A percentile compares a stretch with the other conserved stretches of the same genome.
phyloP scores from a whole-genome alignment of 1,140 invertebrate species.

The Atta colombica region DNA sequence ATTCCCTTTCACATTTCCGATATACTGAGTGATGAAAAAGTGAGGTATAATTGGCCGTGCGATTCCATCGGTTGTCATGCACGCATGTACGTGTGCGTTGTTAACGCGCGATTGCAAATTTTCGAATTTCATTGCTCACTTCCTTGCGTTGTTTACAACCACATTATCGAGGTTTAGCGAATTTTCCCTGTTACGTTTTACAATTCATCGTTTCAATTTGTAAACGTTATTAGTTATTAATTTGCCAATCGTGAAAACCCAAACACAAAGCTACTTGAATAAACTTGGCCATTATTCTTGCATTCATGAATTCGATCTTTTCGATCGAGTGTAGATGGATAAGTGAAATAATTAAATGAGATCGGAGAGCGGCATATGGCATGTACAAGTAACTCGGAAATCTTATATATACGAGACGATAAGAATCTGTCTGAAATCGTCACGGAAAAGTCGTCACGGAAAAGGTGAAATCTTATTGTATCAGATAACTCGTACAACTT shows the following conservation, averaged over 20 bases:
- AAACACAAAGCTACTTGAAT: background rate
- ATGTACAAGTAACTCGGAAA: background rate
- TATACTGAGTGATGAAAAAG: background rate
- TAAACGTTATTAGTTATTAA: background rate
- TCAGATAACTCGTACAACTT: conserved; percentile 25
- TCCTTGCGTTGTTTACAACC: conserved; percentile 11
- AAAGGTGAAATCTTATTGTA: conserved; percentile 41
- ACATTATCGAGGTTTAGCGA: background rate
- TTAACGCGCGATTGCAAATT: conserved; percentile 10
- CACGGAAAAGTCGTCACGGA: background rate
- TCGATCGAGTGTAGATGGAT: background rate
- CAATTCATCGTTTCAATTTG: background rate
- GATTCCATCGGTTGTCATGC: background rate
- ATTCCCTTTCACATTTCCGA: conserved; percentile 10
- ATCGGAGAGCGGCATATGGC: background rate
- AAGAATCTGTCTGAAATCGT: background rate
- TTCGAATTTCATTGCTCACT: conserved; percentile 34
- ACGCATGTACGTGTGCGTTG: background rate
- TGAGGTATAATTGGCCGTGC: conserved; percentile 28
- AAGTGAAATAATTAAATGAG: background rate
- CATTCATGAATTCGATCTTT: background rate
- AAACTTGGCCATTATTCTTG: background rate
- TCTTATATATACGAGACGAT: background rate
- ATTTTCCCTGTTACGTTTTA: conserved; percentile 4
- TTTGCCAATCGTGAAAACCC: background rate